Evolutionary conservation across 2,113 vertebrate species (phyloP).

Genomic region (Oncorhynchus nerka): DNA sequence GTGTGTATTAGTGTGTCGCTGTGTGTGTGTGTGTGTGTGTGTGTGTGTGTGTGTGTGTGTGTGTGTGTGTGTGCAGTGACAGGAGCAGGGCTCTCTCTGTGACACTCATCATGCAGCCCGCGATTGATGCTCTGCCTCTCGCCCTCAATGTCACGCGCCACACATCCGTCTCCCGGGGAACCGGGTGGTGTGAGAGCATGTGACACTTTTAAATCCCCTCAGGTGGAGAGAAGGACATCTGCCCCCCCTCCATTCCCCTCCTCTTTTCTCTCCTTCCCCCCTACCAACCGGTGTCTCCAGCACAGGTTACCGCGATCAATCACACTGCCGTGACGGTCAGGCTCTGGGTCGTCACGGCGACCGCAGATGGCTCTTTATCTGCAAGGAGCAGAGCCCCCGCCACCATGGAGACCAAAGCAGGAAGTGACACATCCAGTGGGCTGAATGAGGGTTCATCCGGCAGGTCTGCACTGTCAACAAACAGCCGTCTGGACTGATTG

Average conservation of each 20-base stretch:
- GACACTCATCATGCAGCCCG: slow-evolving; percentile 29
- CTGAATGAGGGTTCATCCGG: slow-evolving; percentile 65
- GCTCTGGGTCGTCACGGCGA: slow-evolving; percentile 72
- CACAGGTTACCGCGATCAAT: slow-evolving; percentile 63
- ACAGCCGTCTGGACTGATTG: no score
- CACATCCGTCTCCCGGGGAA: slow-evolving; percentile 67
- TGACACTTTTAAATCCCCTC: slow-evolving; percentile 53
- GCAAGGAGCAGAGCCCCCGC: slow-evolving; percentile 52
- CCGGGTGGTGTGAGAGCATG: slow-evolving; percentile 27
- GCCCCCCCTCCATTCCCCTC: neutral
- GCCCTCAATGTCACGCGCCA: slow-evolving; percentile 63
- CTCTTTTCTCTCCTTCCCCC: slow-evolving; percentile 1
- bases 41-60: slow-evolving; percentile 15
- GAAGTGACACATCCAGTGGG: slow-evolving; percentile 72
- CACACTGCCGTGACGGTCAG: slow-evolving; percentile 60
- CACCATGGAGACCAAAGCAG: slow-evolving; percentile 71
- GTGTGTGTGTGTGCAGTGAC: slow-evolving; percentile 10
- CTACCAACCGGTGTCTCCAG: slow-evolving; percentile 51
- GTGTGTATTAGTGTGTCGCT: slow-evolving; percentile 12
- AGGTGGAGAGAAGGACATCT: neutral
- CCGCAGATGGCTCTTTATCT: slow-evolving; percentile 76
- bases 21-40: slow-evolving; percentile 4
- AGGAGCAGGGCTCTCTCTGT: slow-evolving; percentile 7
- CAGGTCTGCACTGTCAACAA: slow-evolving; percentile 33
- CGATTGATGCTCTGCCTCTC: slow-evolving; percentile 52